A percentile compares a stretch with the other conserved stretches of the same genome.
Conservation (phyloP, 2,113 vertebrate genomes). For the Erythrolamprus reginae region DNA sequence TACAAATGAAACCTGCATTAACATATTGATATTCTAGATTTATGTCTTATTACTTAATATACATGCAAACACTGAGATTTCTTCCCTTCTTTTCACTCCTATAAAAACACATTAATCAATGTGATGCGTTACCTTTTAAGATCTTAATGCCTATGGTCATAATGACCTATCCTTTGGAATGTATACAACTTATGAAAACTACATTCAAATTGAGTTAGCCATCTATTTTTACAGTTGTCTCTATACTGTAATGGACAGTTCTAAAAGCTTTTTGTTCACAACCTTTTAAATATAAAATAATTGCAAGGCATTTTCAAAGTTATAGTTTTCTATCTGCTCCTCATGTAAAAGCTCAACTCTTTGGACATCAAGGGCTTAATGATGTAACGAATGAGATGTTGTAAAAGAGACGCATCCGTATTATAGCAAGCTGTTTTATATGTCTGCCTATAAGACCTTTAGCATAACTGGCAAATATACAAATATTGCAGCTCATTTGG, state of each 20-base stretch:
- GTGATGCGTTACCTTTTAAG: neutral
- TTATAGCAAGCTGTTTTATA: neutral
- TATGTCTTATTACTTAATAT: neutral
- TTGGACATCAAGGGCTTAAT: neutral
- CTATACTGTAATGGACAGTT: conserved; percentile 14
- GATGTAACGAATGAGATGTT: neutral
- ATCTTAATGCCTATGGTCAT: neutral
- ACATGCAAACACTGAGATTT: neutral
- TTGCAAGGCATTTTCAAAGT: conserved; percentile 6
- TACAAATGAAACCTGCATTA: neutral
- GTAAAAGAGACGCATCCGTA: neutral
- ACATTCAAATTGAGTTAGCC: conserved; percentile 12
- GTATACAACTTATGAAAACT: neutral
- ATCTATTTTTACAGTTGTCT: conserved; percentile 16
- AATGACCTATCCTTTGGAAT: neutral
- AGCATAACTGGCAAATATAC: neutral
- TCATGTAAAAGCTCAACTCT: neutral
- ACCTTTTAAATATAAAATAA: conserved; percentile 28
- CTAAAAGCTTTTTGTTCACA: conserved; percentile 12
- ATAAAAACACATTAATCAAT: neutral
- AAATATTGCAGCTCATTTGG: neutral
- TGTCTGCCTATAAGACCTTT: neutral
- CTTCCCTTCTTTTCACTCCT: neutral
- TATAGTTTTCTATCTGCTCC: neutral
- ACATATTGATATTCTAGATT: neutral